Conservation (phyloP, 2,113 vertebrate species). For the Elanoides forficatus region DNA sequence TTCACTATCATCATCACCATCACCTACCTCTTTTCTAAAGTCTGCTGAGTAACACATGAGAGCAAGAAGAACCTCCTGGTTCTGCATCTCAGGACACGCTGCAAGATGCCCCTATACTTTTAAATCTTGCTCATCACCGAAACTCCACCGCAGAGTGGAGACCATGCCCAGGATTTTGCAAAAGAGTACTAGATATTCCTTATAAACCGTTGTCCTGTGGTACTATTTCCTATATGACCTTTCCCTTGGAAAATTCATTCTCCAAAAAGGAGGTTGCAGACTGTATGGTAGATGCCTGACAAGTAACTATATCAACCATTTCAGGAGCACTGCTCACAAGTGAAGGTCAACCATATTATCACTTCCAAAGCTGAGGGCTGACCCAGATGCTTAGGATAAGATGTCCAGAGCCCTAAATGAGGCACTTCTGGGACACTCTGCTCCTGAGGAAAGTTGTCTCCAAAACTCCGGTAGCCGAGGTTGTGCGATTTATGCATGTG, state of each 20-base stretch:
- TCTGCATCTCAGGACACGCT: neutral
- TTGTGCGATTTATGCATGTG: neutral
- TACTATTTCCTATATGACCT: neutral
- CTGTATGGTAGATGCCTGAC: neutral
- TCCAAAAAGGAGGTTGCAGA: neutral
- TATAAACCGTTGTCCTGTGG: neutral
- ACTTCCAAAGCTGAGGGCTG: neutral
- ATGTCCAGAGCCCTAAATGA: neutral
- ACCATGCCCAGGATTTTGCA: neutral
- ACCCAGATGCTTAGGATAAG: neutral
- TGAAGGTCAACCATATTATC: neutral
- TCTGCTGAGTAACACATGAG: neutral
- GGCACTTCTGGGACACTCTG: neutral
- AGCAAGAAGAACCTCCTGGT: neutral
- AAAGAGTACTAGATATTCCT: neutral
- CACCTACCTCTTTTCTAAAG: neutral
- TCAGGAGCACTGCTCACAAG: neutral
- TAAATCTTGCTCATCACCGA: neutral
- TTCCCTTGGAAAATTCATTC: neutral
- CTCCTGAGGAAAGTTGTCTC: neutral
- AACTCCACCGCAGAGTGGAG: neutral
- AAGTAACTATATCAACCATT: neutral
- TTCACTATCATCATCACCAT: too few species aligned
- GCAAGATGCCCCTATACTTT: neutral
- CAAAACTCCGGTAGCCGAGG: neutral